phyloP scores from a whole-genome alignment of 2,797 vertebrate genomes.

The Sternarchorhynchus goeldii region DNA sequence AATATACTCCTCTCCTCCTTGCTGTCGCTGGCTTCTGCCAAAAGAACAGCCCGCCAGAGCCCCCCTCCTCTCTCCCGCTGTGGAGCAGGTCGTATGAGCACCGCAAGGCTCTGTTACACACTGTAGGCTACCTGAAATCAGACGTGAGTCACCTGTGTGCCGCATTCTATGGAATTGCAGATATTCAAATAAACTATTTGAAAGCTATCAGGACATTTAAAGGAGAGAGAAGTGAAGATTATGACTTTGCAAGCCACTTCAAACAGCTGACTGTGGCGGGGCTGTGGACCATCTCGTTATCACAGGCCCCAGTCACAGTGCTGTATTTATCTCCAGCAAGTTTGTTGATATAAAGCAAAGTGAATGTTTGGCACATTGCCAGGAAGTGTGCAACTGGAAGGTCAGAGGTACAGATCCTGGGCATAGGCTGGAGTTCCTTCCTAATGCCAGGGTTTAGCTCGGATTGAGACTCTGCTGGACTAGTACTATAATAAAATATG shows the following conservation, averaged over 20 bases:
- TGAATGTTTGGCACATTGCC: conserved; percentile 31
- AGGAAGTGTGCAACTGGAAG: conserved; percentile 41
- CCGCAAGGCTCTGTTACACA: conserved; percentile 39
- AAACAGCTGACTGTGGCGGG: not conserved
- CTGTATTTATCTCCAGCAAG: conserved; percentile 23
- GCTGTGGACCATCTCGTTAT: not conserved
- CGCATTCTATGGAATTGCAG: conserved; percentile 3
- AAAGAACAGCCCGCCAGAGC: conserved; percentile 53
- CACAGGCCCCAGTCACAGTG: conserved; percentile 6
- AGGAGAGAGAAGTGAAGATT: not conserved
- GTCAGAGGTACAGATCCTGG: conserved; percentile 52
- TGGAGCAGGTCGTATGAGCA: conserved; percentile 31
- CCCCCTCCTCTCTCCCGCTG: conserved; percentile 43
- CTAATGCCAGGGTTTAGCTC: not conserved
- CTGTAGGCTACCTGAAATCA: conserved; percentile 39
- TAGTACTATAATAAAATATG: not conserved
- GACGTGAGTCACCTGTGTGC: conserved; percentile 31
- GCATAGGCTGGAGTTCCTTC: conserved; percentile 23
- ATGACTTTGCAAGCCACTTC: not conserved
- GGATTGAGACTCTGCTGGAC: no score
- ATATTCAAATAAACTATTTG: not conserved
- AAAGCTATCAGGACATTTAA: not conserved
- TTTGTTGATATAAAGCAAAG: conserved; percentile 39
- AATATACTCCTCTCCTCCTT: conserved; percentile 57
- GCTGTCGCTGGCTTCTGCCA: conserved; percentile 52